Conservation (phyloP, 2,888 invertebrate genomes). For the Epicampocera succincta region DNA sequence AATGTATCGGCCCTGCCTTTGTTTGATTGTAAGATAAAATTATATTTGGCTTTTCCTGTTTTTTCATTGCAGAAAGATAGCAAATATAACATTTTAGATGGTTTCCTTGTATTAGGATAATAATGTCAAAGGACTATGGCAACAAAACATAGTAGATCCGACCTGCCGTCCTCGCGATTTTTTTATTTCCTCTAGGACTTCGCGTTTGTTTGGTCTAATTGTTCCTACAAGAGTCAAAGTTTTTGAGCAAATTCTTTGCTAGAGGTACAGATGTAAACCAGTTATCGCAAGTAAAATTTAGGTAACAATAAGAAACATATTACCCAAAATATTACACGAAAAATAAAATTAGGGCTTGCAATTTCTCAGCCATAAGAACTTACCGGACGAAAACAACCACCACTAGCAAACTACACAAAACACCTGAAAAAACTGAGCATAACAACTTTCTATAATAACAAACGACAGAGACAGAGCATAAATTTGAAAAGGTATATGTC, state of each 20-base stretch:
- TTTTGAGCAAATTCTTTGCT: too few species aligned
- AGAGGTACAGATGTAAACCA: too few species aligned
- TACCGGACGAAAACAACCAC: slow-evolving; percentile 3
- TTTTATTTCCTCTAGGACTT: slow-evolving; percentile 2
- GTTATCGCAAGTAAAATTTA: too few species aligned
- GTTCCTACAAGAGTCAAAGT: too few species aligned
- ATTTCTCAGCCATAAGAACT: background rate
- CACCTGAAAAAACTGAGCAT: slow-evolving; percentile 1
- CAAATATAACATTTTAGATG: background rate
- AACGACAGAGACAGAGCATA: background rate
- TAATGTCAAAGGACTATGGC: background rate
- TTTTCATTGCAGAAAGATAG: background rate
- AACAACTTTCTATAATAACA: background rate
- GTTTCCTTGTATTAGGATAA: background rate
- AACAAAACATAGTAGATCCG: slow-evolving; percentile 1
- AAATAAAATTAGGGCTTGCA: background rate
- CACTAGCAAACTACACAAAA: background rate
- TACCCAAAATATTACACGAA: too few species aligned
- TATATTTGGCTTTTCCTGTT: background rate
- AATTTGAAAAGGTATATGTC: too few species aligned
- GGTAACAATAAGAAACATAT: too few species aligned
- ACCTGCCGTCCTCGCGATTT: background rate
- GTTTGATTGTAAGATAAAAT: slow-evolving; percentile 3
- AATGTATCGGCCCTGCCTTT: background rate
- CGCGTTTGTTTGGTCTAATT: background rate